Evolutionary conservation across 2,888 invertebrate species (phyloP), one percentile per base, ranked within the genome.

Genomic region (Orthosia gothica): DNA sequence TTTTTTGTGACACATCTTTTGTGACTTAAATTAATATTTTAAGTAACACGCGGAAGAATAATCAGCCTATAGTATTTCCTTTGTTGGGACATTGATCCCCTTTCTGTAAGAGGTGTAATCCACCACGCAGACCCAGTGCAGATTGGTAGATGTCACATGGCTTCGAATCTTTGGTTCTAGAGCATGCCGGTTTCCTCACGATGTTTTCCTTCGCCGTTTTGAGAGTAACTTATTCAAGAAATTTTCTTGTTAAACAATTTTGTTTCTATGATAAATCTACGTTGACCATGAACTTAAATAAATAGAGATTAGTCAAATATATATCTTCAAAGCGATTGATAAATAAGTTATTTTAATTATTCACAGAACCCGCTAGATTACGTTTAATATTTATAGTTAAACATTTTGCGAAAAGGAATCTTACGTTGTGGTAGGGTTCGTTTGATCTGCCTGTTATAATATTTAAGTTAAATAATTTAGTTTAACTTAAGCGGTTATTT

Each of bases 331-430:
- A 62, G 66, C 66, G 63, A 78, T 87, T 85, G 69, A 85, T 85
- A 68, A 79, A 85, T 85, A 49, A 79, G 73, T 79, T 65, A 82
- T 71, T 81, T 69, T 74, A 81, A 77, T 82, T 79, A 87, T 76
- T 82, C 66, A 74, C 63, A 59, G 63, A 62, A 74, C 84, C 72
- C 70, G 55, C 70, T 57, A 67, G 72, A 87, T 79, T 71, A 76
- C 58, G 23, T 79, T 77, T 52, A 84, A 79, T 85, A 87, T 84
- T 81, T 71, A 78, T 71, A 78, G 69, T 79, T 54, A 66, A 85
- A 75, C 59, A 76, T 66, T 82, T 72, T 57, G 57, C 47, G 54
- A 54, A 68, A 65, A 83, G 52, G 71, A 84, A 64, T 68, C 59
- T 84, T 58, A 54, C 52, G 32, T 74, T 59, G 50, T 26, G 55